Evolutionary conservation across 2,888 invertebrate species (phyloP).

Genomic region (Monochamus alternatus): DNA sequence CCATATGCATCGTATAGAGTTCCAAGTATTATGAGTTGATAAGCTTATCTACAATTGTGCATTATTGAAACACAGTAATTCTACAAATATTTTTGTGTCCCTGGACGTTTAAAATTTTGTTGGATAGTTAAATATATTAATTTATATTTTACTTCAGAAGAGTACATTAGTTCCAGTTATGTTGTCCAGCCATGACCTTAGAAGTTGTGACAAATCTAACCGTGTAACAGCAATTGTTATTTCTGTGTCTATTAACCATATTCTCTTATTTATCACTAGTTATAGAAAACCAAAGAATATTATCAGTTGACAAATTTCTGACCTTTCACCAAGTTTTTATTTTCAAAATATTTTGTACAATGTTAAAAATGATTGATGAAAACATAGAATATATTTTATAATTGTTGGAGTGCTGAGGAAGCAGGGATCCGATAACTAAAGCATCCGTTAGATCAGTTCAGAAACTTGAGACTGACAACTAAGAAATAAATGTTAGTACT

Average conservation of each 20-base stretch:
- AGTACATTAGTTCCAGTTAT: too few relatives aligned
- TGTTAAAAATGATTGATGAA: neutral
- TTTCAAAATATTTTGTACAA: neutral
- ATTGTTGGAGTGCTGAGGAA: constrained; percentile 12
- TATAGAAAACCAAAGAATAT: constrained; percentile 16
- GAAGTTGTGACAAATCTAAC: neutral
- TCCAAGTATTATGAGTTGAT: too few relatives aligned
- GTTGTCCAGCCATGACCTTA: neutral
- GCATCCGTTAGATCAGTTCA: constrained; percentile 24
- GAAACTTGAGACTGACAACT: constrained; percentile 33
- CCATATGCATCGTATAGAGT: too few relatives aligned
- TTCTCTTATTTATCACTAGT: constrained; percentile 20
- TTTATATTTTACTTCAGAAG: neutral
- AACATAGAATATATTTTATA: constrained; percentile 23
- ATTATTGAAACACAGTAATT: too few relatives aligned
- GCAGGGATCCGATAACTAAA: constrained; percentile 7
- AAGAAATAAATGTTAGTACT: constrained; percentile 25
- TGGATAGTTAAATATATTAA: neutral
- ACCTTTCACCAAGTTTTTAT: neutral
- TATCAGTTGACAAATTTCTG: neutral
- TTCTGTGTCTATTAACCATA: constrained; percentile 2
- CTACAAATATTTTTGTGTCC: too few relatives aligned
- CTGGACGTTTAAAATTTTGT: too few relatives aligned
- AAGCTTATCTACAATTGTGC: too few relatives aligned
- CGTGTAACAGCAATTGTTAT: constrained; percentile 18